Conservation (phyloP, 2,113 vertebrate species). For the Microtus montanus region DNA sequence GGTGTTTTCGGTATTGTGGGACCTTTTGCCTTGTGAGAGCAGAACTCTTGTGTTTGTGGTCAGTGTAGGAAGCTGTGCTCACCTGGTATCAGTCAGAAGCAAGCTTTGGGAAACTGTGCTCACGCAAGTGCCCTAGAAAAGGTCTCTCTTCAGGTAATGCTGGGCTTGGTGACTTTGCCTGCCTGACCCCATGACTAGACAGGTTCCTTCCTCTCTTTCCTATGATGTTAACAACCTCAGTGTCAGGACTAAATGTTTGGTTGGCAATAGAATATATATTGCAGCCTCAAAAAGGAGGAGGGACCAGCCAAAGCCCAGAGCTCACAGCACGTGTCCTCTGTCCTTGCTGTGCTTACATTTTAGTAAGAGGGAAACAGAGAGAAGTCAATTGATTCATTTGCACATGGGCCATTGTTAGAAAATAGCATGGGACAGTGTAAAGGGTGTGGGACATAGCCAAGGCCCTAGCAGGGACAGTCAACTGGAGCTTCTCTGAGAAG, state of each 20-base stretch:
- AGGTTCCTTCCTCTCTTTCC: not conserved
- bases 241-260: not conserved
- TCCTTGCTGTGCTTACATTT: not conserved
- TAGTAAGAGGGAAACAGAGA: not conserved
- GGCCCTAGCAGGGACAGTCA: not conserved
- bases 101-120: not conserved
- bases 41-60: not conserved
- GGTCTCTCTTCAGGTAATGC: not conserved
- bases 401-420: not conserved
- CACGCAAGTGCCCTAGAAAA: rapidly evolving
- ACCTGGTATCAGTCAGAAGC: not conserved
- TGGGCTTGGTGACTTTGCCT: not conserved
- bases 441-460: not conserved
- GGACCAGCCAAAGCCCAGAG: not conserved
- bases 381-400: rapidly evolving
- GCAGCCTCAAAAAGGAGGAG: not conserved
- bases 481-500: not conserved
- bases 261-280: not conserved
- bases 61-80: not conserved
- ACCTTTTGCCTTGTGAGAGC: not conserved
- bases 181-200: not conserved
- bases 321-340: not conserved
- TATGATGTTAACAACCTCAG: not conserved
- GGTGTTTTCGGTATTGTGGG: not conserved
- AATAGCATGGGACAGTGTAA: not conserved